phyloP scores from a whole-genome alignment of 2,888 invertebrate genomes.

The Silvanus unidentatus region DNA sequence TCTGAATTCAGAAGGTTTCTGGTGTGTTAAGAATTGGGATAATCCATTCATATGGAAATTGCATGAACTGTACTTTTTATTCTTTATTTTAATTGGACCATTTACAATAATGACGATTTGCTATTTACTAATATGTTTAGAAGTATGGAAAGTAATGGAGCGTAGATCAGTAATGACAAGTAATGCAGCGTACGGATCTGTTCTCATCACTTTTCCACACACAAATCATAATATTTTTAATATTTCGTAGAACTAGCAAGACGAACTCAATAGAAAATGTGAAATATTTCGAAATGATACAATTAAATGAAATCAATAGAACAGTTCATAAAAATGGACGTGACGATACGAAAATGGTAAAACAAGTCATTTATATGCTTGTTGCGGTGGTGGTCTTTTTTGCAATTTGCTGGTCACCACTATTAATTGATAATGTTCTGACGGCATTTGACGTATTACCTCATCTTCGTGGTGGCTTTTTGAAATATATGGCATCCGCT shows the following conservation, averaged over 20 bases:
- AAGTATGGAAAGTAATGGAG: conserved; percentile 59
- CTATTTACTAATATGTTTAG: conserved; percentile 59
- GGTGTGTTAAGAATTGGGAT: conserved; percentile 56
- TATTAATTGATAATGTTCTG: conserved; percentile 59
- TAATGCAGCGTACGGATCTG: conserved; percentile 46
- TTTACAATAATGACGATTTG: conserved; percentile 59
- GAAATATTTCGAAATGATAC: conserved; percentile 13
- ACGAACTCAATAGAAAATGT: conserved; percentile 16
- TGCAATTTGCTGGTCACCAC: conserved; percentile 63
- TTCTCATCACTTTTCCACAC: background rate
- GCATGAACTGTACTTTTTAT: conserved; percentile 60
- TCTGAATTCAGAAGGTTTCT: conserved; percentile 44
- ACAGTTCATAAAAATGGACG: conserved; percentile 15
- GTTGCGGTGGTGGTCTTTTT: conserved; percentile 64
- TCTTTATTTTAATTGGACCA: conserved; percentile 57
- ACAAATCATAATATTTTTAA: too few species aligned
- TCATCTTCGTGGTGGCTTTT: conserved; percentile 46
- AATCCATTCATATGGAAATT: conserved; percentile 46
- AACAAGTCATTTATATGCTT: conserved; percentile 68
- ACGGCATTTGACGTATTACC: conserved; percentile 55
- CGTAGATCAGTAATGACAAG: conserved; percentile 55
- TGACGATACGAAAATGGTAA: conserved; percentile 37
- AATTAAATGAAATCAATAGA: conserved; percentile 13
- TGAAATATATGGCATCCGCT: conserved; percentile 56
- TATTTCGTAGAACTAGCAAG: conserved; percentile 4